A percentile compares a stretch with the other conserved stretches of the same genome.
Evolutionary conservation across 1,140 invertebrate species (phyloP).

Genomic region (Apolygus lucorum): DNA sequence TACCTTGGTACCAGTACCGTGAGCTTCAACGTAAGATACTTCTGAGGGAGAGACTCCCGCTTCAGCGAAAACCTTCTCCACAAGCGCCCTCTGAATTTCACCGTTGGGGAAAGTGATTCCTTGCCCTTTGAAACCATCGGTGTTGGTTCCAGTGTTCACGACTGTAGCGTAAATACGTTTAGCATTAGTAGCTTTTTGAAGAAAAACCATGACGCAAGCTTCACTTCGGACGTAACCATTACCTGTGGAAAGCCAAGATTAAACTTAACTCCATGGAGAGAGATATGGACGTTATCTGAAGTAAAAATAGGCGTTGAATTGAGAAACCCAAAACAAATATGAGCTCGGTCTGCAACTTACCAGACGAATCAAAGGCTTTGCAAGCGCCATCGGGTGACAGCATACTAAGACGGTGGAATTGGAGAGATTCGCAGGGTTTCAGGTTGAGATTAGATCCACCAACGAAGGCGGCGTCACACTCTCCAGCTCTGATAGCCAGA

Average conservation of each 20-base stretch:
- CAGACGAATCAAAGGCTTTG: conserved; percentile 85
- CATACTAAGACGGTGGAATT: conserved; percentile 88
- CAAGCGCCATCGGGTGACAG: conserved; percentile 75
- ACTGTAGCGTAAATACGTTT: conserved; percentile 77
- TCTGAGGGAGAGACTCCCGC: conserved; percentile 67
- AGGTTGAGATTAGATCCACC: conserved; percentile 68
- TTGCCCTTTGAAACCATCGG: conserved; percentile 78
- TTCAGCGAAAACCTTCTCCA: conserved; percentile 76
- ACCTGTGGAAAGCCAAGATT: conserved; percentile 37
- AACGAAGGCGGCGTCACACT: conserved; percentile 88
- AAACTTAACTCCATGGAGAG: no score
- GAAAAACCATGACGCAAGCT: conserved; percentile 65
- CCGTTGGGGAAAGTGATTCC: conserved; percentile 89
- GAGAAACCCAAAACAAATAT: no score
- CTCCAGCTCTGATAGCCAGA: conserved; percentile 66
- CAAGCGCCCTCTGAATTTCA: conserved; percentile 73
- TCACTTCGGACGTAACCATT: conserved; percentile 91
- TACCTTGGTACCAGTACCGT: conserved; percentile 92
- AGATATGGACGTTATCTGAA: no score
- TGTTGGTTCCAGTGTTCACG: conserved; percentile 77
- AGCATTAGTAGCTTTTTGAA: conserved; percentile 69
- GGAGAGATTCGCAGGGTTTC: conserved; percentile 81
- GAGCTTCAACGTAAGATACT: conserved; percentile 85
- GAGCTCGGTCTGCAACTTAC: no score
- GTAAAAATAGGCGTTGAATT: no score